Percentiles rank a stretch among this genome's conserved stretches.
These are phyloP conservation scores for Proales similis DNA, from an alignment of 1,140 invertebrate species.

Conservation along the genomic window DNA sequence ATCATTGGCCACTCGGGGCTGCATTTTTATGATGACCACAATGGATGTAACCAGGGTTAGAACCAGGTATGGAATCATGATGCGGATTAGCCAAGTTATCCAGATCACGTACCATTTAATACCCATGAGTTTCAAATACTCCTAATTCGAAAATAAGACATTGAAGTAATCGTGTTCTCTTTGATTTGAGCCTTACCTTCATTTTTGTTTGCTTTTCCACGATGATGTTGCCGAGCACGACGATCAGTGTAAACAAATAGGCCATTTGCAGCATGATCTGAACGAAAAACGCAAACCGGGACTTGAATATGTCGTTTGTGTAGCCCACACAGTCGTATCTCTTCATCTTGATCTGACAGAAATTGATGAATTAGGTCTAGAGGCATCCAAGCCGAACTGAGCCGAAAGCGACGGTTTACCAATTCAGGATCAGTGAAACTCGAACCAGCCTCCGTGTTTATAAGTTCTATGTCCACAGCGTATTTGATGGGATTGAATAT, in stretches of 20 bases:
- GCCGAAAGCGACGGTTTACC: not conserved
- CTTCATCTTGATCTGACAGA: constrained; percentile 13
- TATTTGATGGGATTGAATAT: constrained; percentile 36
- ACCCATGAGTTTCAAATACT: constrained; percentile 28
- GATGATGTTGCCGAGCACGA: constrained; percentile 15
- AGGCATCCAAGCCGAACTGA: not conserved
- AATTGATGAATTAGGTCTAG: not conserved
- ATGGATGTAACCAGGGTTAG: not conserved
- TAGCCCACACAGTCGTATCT: constrained; percentile 20
- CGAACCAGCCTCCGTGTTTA: not conserved
- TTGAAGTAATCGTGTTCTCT: not conserved
- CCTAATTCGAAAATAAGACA: constrained; percentile 3
- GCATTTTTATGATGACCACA: not conserved
- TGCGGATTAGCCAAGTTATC: constrained; percentile 21
- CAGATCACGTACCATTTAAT: not conserved
- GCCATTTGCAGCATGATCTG: not conserved
- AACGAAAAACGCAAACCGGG: constrained; percentile 27
- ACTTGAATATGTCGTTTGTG: constrained; percentile 34
- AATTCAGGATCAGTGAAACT: not conserved
- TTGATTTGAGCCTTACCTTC: constrained; percentile 19
- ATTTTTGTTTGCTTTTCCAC: constrained; percentile 29
- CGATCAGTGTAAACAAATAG: constrained; percentile 27
- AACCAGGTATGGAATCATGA: constrained; percentile 7
- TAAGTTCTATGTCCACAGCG: constrained; percentile 11
- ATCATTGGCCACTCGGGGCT: not conserved